Evolutionary conservation across 2,888 invertebrate species (phyloP).

Genomic region (Eilema depressum): DNA sequence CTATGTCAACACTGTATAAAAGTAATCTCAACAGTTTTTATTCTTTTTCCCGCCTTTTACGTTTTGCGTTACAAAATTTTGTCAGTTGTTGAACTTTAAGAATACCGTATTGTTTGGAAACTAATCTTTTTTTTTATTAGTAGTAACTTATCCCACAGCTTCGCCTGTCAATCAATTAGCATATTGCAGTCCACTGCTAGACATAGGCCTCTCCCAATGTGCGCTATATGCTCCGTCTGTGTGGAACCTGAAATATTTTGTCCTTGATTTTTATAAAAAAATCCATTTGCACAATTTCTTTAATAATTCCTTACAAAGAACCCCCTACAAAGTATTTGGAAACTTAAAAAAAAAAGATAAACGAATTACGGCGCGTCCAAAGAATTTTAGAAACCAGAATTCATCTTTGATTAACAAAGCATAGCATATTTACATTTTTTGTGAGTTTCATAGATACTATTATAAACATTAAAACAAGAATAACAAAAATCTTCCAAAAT

Average conservation of each 20-base stretch:
- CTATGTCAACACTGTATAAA: constrained; percentile 82
- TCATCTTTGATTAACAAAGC: too few species aligned
- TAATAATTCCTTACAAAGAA: background rate
- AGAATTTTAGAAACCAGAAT: background rate
- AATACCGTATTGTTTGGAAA: background rate
- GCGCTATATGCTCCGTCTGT: background rate
- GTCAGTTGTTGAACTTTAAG: constrained; percentile 33
- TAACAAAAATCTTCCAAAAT: background rate
- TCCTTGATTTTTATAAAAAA: background rate
- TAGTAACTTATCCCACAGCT: background rate
- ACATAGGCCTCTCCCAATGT: too few species aligned
- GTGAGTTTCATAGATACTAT: background rate
- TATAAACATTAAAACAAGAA: background rate
- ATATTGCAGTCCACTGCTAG: too few species aligned
- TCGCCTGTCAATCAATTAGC: too few species aligned
- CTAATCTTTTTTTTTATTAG: background rate
- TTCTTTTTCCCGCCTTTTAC: constrained; percentile 51
- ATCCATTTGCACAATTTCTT: background rate
- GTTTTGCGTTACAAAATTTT: constrained; percentile 48
- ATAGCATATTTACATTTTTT: background rate
- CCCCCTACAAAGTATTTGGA: background rate
- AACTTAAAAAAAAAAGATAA: background rate
- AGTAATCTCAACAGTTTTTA: constrained; percentile 81
- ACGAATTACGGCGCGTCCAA: background rate
- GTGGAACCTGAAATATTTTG: background rate